These are phyloP conservation scores for Copsychus sechellarum DNA, from an alignment of 2,113 vertebrate species.

Conservation along the genomic window DNA sequence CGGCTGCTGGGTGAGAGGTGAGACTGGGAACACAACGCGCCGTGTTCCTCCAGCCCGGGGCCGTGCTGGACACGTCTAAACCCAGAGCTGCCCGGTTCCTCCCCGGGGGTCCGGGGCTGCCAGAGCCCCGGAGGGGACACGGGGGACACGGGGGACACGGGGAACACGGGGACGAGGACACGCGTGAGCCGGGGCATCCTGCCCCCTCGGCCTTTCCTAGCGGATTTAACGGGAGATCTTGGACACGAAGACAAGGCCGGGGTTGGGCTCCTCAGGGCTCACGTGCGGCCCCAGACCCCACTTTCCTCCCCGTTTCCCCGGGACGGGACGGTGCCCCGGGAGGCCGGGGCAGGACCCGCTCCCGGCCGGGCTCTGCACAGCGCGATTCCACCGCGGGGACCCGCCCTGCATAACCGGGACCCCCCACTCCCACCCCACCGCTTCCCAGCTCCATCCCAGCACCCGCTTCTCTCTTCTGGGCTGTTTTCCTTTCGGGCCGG, in stretches of 20 bases:
- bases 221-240: neutral
- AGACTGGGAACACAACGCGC: neutral
- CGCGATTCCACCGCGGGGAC: neutral
- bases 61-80: fast-evolving
- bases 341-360: neutral
- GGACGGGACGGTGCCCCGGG: neutral
- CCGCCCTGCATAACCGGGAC: neutral
- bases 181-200: neutral
- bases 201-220: neutral
- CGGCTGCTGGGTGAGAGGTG: neutral
- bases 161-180: neutral
- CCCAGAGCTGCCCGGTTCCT: no score
- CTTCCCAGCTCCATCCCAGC: neutral
- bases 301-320: neutral
- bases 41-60: neutral
- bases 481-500: neutral
- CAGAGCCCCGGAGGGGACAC: neutral
- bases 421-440: neutral
- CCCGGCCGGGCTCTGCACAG: neutral
- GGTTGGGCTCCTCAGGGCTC: neutral
- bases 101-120: neutral
- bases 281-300: neutral
- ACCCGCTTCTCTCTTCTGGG: neutral
- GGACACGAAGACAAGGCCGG: neutral
- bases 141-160: neutral